These are phyloP conservation scores for Hypomesus transpacificus DNA, from an alignment of 2,113 vertebrate genomes.

Conservation along the genomic window DNA sequence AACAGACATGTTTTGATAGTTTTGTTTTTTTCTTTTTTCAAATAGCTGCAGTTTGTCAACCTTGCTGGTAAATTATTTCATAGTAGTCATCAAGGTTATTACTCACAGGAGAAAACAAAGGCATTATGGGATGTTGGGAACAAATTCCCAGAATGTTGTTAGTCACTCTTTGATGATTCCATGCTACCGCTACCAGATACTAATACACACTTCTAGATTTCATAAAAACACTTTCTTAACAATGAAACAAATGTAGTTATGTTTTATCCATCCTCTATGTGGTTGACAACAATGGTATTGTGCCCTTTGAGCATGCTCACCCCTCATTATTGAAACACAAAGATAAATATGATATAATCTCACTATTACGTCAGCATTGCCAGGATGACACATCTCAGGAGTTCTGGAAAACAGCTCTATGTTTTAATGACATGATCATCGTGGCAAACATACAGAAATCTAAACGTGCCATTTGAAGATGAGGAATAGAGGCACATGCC, in stretches of 20 bases:
- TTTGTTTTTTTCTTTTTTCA: constrained; percentile 22
- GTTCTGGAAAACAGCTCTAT: constrained; percentile 26
- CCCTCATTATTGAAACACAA: constrained; percentile 18
- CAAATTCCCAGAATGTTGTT: constrained; percentile 59
- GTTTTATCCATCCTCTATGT: neutral
- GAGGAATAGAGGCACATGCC: constrained; percentile 23
- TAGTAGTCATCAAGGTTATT: constrained; percentile 62
- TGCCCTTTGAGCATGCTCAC: constrained; percentile 28
- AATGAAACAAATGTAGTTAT: neutral
- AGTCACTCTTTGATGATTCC: constrained; percentile 53
- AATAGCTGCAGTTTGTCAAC: constrained; percentile 61
- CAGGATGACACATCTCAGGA: constrained; percentile 43
- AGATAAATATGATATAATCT: constrained; percentile 55
- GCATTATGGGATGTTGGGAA: constrained; percentile 30
- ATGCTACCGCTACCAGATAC: constrained; percentile 18
- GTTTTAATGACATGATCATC: constrained; percentile 42
- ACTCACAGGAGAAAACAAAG: constrained; percentile 43
- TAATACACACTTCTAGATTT: constrained; percentile 21
- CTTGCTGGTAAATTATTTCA: constrained; percentile 72
- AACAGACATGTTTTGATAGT: constrained; percentile 20
- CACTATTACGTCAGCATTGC: constrained; percentile 27
- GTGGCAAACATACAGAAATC: constrained; percentile 17
- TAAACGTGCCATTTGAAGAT: constrained; percentile 11
- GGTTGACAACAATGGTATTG: neutral
- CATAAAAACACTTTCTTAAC: neutral